Base-by-base conservation (phyloP, 53 echinoderm and acorn worm genomes). In the Echinarachnius parma region DNA sequence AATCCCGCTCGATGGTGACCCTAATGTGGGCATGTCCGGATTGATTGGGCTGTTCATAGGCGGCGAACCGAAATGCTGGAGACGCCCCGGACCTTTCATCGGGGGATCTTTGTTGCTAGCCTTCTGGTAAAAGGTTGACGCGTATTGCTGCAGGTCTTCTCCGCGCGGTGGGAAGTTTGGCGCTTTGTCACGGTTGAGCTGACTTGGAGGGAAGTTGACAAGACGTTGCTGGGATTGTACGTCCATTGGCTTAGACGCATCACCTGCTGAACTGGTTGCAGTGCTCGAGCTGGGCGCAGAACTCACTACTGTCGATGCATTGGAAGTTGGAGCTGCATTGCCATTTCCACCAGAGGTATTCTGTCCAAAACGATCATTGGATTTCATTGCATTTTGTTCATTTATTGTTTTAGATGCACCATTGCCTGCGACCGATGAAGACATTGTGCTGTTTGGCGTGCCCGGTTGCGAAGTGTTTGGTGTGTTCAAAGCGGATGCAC, bases 131-230 rank as follows among this genome's bases (percentile, higher is more conserved):
- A 98, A 98, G 2, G 91, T 91, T 59, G 98, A 86, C 5, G 98
- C 87, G 78, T 88, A 98, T 76, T 98, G 98, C 66, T 93, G 83
- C 31, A 86, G 78, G 78, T 98, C 91, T 65, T 98, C 98, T 14
- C 98, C 98, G 46, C 98, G 82, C 11, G 98, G 98, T 1, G 98
- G 98, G 71, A 98, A 98, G 66, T 98, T 98, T 26, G 98, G 98
- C 14, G 98, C 98, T 68, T 98, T 98, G 78, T 91, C 91, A 9
- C 98, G 60, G 60, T 98, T 98, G 32, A 98, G 70, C 68, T 91
- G 90, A 48, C 98, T 98, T 2, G 98, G 70, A 26, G 98, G 98
- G 69, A 98, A 98, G 23, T 98, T 91, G 9, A 98, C 98, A 34
- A 98, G 77, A 22, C 89, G 83, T 34, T 90, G 89, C 44, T 87